Evolutionary conservation across 2,888 invertebrate genomes (phyloP).

Genomic region (Sympetrum striolatum): DNA sequence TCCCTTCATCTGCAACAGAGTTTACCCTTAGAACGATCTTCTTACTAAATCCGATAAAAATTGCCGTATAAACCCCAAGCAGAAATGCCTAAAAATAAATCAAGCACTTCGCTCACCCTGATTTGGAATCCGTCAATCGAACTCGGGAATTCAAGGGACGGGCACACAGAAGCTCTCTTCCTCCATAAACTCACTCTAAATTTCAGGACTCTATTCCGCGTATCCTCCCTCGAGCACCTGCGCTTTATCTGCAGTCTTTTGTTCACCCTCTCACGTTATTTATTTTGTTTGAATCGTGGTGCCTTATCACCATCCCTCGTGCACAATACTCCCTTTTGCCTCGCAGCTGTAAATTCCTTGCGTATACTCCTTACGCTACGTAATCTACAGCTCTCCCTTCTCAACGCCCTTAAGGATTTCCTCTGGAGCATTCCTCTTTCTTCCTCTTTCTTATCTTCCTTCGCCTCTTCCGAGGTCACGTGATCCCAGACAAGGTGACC

Average conservation of each 20-base stretch:
- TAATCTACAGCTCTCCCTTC: neutral
- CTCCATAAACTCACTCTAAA: slow-evolving; percentile 12
- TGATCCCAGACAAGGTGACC: slow-evolving; percentile 35
- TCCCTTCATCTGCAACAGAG: no score
- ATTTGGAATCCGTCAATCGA: slow-evolving; percentile 3
- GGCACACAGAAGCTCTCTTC: neutral
- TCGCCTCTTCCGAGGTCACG: neutral
- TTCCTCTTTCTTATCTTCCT: neutral
- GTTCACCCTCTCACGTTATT: neutral
- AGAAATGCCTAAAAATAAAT: neutral
- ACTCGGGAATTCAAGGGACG: neutral
- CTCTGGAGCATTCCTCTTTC: neutral
- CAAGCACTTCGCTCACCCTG: neutral
- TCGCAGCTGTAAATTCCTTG: neutral
- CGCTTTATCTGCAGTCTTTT: slow-evolving; percentile 4
- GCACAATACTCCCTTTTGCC: neutral
- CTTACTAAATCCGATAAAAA: neutral
- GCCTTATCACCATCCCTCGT: neutral
- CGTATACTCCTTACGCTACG: neutral
- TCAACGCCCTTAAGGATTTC: slow-evolving; percentile 25
- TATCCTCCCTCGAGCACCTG: neutral
- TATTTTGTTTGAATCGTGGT: neutral
- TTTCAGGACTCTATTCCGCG: neutral
- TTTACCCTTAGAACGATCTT: no score
- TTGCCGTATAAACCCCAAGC: neutral